Percentiles rank a stretch among this genome's conserved stretches.
These are phyloP conservation scores for Solenopsis fugax DNA, from an alignment of 1,140 invertebrate genomes.

Conservation along the genomic window DNA sequence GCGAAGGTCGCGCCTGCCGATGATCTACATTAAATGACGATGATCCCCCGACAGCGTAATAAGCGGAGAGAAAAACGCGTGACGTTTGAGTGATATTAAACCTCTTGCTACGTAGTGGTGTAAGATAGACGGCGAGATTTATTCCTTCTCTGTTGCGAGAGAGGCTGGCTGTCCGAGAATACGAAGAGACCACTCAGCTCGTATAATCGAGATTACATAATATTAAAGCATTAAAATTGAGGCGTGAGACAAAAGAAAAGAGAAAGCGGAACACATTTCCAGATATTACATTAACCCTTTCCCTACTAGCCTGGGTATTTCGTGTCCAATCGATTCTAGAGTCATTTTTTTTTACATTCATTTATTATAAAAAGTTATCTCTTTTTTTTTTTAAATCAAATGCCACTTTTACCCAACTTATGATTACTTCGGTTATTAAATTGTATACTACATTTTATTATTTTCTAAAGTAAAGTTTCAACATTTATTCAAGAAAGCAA, in stretches of 20 bases:
- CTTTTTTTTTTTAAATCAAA: not conserved
- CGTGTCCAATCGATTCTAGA: too few relatives aligned
- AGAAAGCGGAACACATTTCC: constrained; percentile 23
- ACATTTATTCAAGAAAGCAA: too few relatives aligned
- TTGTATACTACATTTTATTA: too few relatives aligned
- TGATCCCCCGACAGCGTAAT: constrained; percentile 46
- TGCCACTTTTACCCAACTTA: too few relatives aligned
- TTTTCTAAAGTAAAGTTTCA: too few relatives aligned
- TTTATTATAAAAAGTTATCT: too few relatives aligned
- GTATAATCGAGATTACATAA: constrained; percentile 28
- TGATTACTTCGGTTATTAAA: too few relatives aligned
- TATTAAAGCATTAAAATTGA: constrained; percentile 14
- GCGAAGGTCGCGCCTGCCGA: constrained; percentile 72
- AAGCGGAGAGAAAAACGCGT: constrained; percentile 37
- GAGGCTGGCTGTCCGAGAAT: not conserved
- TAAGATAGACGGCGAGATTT: constrained; percentile 2
- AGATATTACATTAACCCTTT: not conserved
- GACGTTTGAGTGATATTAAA: constrained; percentile 59
- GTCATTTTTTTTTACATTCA: too few relatives aligned
- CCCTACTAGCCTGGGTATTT: too few relatives aligned
- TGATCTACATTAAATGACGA: constrained; percentile 73
- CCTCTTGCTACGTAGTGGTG: not conserved
- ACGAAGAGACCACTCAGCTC: not conserved
- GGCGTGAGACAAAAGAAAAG: constrained; percentile 19
- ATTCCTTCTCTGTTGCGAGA: constrained; percentile 9